Evolutionary conservation across 2,113 vertebrate genomes (phyloP).

Genomic region (Clupea harengus): DNA sequence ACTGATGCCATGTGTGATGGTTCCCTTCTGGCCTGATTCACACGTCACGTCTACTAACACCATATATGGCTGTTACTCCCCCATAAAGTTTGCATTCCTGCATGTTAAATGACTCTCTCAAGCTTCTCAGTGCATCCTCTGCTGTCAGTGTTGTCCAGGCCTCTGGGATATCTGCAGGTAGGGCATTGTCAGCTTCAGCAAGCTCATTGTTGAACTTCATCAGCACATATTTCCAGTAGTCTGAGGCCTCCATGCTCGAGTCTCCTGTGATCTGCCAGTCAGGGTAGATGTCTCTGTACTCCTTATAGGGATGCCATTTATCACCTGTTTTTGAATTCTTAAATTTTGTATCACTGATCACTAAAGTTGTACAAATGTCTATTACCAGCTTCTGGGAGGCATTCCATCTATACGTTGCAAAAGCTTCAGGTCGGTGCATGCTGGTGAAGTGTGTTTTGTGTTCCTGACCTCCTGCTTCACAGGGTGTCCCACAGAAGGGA

Average conservation of each 20-base stretch:
- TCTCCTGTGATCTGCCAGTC: constrained; percentile 67
- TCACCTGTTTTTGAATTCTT: accelerated
- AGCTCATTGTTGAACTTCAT: too few species aligned
- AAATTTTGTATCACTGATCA: background rate
- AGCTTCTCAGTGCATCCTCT: too few species aligned
- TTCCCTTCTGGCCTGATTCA: too few species aligned
- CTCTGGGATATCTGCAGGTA: too few species aligned
- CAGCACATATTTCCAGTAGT: constrained; percentile 68
- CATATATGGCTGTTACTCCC: too few species aligned
- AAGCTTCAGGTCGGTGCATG: constrained; percentile 52
- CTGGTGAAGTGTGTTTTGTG: constrained; percentile 53
- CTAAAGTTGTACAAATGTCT: constrained; percentile 50
- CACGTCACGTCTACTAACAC: too few species aligned
- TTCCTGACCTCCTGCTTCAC: constrained; percentile 63
- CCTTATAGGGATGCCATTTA: constrained; percentile 39
- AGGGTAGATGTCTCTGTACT: constrained; percentile 48
- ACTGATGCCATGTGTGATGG: too few species aligned
- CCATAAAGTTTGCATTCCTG: too few species aligned
- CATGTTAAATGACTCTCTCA: too few species aligned
- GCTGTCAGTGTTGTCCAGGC: too few species aligned
- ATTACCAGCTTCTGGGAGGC: accelerated
- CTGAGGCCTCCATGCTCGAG: constrained; percentile 48
- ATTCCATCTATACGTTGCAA: too few species aligned
- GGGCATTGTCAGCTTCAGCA: too few species aligned
- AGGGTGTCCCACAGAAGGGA: constrained; percentile 69